Percentiles rank a stretch among this genome's conserved stretches.
Conservation (phyloP, 2,888 invertebrate genomes). For the Archips crataeganus region DNA sequence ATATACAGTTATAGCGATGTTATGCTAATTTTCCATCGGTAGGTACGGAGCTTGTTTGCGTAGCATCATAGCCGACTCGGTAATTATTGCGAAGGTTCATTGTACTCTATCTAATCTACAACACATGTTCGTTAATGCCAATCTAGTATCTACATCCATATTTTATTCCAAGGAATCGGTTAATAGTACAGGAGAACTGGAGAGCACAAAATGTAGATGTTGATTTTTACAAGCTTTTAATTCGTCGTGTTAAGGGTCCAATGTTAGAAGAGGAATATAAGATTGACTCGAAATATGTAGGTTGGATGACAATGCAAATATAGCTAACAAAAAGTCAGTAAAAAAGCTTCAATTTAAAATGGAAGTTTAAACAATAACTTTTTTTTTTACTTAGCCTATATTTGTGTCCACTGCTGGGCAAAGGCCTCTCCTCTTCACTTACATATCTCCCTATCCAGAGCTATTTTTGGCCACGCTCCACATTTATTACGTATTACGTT, state of each 20-base stretch:
- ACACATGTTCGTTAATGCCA: constrained; percentile 58
- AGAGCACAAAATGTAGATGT: neutral
- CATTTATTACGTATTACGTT: no score
- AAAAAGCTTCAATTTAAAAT: no score
- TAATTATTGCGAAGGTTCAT: constrained; percentile 57
- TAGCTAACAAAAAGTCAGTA: no score
- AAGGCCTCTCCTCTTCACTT: no score
- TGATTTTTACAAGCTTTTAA: neutral
- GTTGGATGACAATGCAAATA: no score
- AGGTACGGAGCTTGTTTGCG: constrained; percentile 45
- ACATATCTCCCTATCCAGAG: no score
- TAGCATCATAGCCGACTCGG: constrained; percentile 46
- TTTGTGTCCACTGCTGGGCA: no score
- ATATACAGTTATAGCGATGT: constrained; percentile 33
- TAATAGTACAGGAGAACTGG: neutral
- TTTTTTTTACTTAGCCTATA: no score
- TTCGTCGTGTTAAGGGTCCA: neutral
- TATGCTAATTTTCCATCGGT: constrained; percentile 32
- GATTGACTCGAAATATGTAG: neutral
- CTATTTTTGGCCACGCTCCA: no score
- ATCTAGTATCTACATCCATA: constrained; percentile 48
- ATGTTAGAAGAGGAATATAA: no score
- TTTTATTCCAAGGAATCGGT: constrained; percentile 29
- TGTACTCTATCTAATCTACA: constrained; percentile 53
- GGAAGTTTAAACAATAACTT: no score